Conservation (phyloP, 2,888 invertebrate species). For the Melinaea marsaeus region DNA sequence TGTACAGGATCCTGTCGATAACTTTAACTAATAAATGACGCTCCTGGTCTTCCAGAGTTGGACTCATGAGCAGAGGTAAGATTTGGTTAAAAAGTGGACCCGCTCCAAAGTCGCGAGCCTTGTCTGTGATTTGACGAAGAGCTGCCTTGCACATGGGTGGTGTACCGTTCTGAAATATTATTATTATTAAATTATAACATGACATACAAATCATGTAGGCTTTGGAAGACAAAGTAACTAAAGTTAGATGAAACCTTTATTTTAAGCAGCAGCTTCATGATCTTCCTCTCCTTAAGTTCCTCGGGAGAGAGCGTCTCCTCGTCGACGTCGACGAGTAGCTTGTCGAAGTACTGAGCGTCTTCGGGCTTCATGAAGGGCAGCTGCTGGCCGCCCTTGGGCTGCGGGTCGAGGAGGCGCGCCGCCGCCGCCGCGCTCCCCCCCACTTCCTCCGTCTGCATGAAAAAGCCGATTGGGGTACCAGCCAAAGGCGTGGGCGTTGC, state of each 20-base stretch:
- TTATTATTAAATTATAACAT: not conserved
- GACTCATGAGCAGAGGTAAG: constrained; percentile 99
- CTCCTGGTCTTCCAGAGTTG: constrained; percentile 99
- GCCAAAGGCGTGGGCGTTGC: constrained; percentile 99
- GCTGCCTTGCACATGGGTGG: constrained; percentile 99
- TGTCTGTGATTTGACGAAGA: constrained; percentile 97
- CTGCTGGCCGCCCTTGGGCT: constrained; percentile 94
- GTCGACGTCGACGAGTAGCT: constrained; percentile 97
- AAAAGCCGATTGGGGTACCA: constrained; percentile 94
- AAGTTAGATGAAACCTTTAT: constrained; percentile 81
- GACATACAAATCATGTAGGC: too few species aligned
- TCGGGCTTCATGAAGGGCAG: constrained; percentile 99
- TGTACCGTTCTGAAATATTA: constrained; percentile 87
- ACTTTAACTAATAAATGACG: constrained; percentile 99
- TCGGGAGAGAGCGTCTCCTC: constrained; percentile 97
- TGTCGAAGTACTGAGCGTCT: constrained; percentile 99
- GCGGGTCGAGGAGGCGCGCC: constrained; percentile 91
- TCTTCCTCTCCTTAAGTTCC: constrained; percentile 98
- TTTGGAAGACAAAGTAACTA: not conserved
- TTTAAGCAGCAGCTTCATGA: constrained; percentile 98
- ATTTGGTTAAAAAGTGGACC: constrained; percentile 99
- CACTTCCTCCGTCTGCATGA: constrained; percentile 94
- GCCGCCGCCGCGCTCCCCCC: constrained; percentile 89
- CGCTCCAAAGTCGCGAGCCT: constrained; percentile 98
- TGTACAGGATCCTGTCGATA: constrained; percentile 98